Percentiles rank a stretch among this genome's conserved stretches.
phyloP scores from a whole-genome alignment of 2,113 vertebrate genomes.

The Apodemus sylvaticus region DNA sequence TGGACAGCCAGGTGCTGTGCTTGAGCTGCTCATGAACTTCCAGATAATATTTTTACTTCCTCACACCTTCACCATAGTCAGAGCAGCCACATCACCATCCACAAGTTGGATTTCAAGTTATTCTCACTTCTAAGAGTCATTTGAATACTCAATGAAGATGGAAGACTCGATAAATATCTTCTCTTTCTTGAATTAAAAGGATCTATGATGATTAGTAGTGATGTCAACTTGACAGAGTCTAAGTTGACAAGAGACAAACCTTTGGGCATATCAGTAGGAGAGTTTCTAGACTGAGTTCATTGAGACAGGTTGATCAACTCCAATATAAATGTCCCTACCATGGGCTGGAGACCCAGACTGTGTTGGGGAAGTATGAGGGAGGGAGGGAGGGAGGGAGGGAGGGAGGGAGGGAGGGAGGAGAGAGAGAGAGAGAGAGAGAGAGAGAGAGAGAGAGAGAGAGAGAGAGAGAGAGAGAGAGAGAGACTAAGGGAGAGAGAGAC shows the following conservation, averaged over 20 bases:
- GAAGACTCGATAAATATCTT: not conserved
- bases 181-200: not conserved
- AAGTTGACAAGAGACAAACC: too few species aligned
- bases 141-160: not conserved
- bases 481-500: too few species aligned
- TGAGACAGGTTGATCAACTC: not conserved
- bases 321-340: not conserved
- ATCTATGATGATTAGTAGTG: not conserved
- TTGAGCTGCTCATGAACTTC: not conserved
- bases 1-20: not conserved
- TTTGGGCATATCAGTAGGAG: not conserved
- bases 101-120: not conserved
- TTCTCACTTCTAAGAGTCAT: not conserved
- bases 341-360: not conserved
- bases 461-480: not conserved
- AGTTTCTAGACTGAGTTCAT: not conserved
- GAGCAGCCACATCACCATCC: not conserved
- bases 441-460: too few species aligned
- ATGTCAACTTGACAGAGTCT: not conserved
- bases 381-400: not conserved
- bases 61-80: not conserved
- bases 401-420: too few species aligned
- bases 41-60: not conserved
- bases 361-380: not conserved
- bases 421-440: too few species aligned